Evolutionary conservation across 2,797 vertebrate genomes (phyloP).

Genomic region (Morelia viridis): DNA sequence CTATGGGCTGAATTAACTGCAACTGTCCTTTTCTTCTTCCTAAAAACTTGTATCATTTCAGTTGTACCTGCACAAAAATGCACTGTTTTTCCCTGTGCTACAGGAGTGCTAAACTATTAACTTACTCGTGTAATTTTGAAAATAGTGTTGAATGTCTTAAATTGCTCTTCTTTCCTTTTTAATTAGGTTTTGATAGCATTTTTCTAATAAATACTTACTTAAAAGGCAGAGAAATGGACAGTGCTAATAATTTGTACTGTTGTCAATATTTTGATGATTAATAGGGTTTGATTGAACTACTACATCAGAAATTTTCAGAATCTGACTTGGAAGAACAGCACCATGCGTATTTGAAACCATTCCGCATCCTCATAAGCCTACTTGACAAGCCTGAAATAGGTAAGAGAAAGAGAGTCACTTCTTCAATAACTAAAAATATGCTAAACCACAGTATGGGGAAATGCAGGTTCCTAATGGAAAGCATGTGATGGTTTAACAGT

Average conservation of each 20-base stretch:
- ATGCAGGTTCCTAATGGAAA: background rate
- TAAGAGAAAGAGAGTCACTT: slow-evolving; percentile 59
- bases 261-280: slow-evolving; percentile 13
- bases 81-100: background rate
- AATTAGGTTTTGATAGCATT: background rate
- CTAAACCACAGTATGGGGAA: too few relatives aligned
- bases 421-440: background rate
- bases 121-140: background rate
- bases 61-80: background rate
- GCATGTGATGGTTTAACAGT: background rate
- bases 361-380: slow-evolving; percentile 91
- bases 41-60: background rate
- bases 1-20: background rate
- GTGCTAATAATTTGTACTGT: background rate
- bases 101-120: background rate
- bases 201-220: background rate
- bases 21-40: background rate
- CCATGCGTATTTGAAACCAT: slow-evolving; percentile 86
- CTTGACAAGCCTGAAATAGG: slow-evolving; percentile 97
- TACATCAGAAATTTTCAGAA: slow-evolving; percentile 83
- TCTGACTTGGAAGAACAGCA: slow-evolving; percentile 78
- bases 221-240: background rate
- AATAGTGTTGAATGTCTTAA: background rate
- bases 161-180: background rate
- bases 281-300: slow-evolving; percentile 86